Base-by-base conservation (phyloP, 2,888 invertebrate genomes). In the Hipparchia semele region DNA sequence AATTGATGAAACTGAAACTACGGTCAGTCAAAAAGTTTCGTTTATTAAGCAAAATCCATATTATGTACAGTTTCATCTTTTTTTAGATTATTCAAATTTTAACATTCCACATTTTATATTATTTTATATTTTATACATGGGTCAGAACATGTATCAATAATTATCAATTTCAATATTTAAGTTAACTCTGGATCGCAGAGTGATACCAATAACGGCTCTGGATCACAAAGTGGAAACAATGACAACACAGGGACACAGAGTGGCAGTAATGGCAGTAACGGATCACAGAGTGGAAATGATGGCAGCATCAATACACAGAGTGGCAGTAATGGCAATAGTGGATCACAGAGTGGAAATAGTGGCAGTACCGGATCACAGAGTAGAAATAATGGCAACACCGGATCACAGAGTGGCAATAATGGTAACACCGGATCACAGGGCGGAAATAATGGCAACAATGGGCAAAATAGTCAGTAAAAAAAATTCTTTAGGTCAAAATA, bases 331-430 rank as follows among this genome's bases (percentile, higher is more conserved):
- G 6, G 13, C 12, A 13, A 13, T 39, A 39, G 1, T 5, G 39
- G 39, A 39, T 39, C 56, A 60, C 60, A 60, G 39, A 39, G 6
- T 60, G 10, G 39, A 5, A 60, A 12, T 12, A 39, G 3, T 2
- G 45, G 45, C 8, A 61, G 46, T n/a, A n/a, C n/a, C 46, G 61
- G 61, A 61, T 61, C 61, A n/a, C 61, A 61, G 33, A 45, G 7
- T 61, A 45, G 8, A 0, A 61, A 61, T 46, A 61, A n/a, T 46
- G 45, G 6, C 12, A 61, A 46, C 33, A 10, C 33, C 23, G 59
- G 59, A 59, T 60, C 59, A 60, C 59, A 60, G 12, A 60, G 10
- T 60, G 12, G 12, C 5, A 60, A 60, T 39, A 60, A 6, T 58
- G 8, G 58, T 8, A 58, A 8, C 23, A 8, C 58, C 13, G 56